Percentiles rank a stretch among this genome's conserved stretches.
Evolutionary conservation across 2,797 vertebrate species (phyloP).

Genomic region (Cetoscarus ocellatus): DNA sequence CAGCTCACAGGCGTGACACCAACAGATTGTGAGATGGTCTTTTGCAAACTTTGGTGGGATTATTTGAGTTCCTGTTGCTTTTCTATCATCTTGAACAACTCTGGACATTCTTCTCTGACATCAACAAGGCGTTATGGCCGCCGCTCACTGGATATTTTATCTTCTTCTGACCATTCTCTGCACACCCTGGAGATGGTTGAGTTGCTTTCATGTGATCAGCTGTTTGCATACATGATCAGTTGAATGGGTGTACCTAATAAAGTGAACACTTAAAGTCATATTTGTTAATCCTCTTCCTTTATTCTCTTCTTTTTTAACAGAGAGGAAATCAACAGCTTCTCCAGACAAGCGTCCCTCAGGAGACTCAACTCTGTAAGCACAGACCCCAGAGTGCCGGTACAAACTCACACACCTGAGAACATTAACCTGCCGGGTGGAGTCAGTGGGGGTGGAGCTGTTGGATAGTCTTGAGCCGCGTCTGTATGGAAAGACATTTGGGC

Average conservation of each 20-base stretch:
- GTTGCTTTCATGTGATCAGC: no score
- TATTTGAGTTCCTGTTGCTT: no score
- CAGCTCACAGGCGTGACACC: no score
- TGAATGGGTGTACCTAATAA: no score
- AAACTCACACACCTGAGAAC: constrained; percentile 40
- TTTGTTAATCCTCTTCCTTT: constrained; percentile 18
- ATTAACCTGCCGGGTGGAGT: constrained; percentile 19
- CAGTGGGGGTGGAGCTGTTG: constrained; percentile 26
- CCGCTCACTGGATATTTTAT: no score
- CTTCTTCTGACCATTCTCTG: neutral
- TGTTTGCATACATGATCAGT: no score
- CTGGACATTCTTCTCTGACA: no score
- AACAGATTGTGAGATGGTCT: no score
- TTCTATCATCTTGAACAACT: no score
- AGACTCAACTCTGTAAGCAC: constrained; percentile 84
- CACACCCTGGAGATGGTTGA: neutral
- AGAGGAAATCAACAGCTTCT: constrained; percentile 82
- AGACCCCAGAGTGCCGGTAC: constrained; percentile 82
- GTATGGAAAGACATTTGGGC: neutral
- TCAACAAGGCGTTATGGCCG: no score
- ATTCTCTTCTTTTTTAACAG: constrained; percentile 55
- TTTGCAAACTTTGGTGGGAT: no score
- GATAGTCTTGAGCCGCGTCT: constrained; percentile 25
- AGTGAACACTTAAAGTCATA: neutral
- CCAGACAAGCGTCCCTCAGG: constrained; percentile 84